Evolutionary conservation across 2,888 invertebrate species (phyloP).

Genomic region (Tetragonula carbonaria): DNA sequence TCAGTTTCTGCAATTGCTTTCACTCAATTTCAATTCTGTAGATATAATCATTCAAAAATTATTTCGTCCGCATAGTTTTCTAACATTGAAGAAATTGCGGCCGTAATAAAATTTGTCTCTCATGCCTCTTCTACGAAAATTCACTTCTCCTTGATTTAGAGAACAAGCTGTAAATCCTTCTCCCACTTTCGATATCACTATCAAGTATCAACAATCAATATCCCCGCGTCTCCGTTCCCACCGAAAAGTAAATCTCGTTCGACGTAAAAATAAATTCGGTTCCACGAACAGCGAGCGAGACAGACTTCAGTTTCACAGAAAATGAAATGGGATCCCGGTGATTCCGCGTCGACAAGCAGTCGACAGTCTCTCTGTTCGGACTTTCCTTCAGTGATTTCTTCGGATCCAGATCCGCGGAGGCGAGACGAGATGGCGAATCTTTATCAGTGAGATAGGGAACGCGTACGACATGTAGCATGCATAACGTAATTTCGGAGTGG

Average conservation of each 20-base stretch:
- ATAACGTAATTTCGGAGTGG: conserved; percentile 70
- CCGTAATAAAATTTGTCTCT: too few relatives aligned
- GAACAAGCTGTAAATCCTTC: not conserved
- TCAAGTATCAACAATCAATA: not conserved
- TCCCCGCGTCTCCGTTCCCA: not conserved
- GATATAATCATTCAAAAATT: too few relatives aligned
- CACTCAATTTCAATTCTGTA: too few relatives aligned
- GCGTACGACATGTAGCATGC: conserved; percentile 57
- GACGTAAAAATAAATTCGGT: conserved; percentile 9
- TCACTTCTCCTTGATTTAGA: not conserved
- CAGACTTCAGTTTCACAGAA: not conserved
- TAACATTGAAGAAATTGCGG: too few relatives aligned
- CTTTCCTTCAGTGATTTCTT: conserved; percentile 11
- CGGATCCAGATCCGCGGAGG: conserved; percentile 24
- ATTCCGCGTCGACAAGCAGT: conserved; percentile 16
- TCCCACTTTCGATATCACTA: not conserved
- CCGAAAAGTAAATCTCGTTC: not conserved
- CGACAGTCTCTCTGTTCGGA: not conserved
- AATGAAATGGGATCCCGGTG: conserved; percentile 35
- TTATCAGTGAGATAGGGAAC: conserved; percentile 49
- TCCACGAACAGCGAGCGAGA: not conserved
- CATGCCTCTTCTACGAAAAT: not conserved
- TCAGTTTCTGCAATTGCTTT: too few relatives aligned
- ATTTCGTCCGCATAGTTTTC: too few relatives aligned
- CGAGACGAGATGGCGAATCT: conserved; percentile 39